These are phyloP conservation scores for Pseudotriccus pelzelni DNA, from an alignment of 2,797 vertebrate genomes.

Conservation along the genomic window DNA sequence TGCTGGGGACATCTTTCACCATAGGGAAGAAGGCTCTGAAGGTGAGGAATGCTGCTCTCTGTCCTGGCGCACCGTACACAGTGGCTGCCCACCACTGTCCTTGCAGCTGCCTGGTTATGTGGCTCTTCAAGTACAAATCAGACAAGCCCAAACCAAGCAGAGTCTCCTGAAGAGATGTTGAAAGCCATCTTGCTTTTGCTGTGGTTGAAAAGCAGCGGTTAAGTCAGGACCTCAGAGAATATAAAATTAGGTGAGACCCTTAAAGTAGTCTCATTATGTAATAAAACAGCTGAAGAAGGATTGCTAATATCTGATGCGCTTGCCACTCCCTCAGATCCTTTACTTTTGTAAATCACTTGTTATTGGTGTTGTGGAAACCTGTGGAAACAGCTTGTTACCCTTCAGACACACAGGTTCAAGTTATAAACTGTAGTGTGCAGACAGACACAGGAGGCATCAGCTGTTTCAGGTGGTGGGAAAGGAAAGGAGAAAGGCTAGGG, in stretches of 20 bases:
- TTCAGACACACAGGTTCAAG: not conserved
- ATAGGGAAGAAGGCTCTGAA: constrained; percentile 91
- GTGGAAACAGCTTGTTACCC: not conserved
- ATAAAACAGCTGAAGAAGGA: not conserved
- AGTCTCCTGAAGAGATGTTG: not conserved
- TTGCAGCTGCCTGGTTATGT: not conserved
- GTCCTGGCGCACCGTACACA: constrained; percentile 77
- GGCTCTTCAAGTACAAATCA: not conserved
- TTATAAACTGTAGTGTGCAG: not conserved
- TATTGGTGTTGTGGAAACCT: not conserved
- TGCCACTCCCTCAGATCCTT: not conserved
- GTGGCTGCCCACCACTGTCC: constrained; percentile 67
- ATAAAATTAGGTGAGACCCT: not conserved
- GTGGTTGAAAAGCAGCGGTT: not conserved
- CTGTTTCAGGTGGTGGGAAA: not conserved
- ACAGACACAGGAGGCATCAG: not conserved
- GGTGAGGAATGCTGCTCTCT: constrained; percentile 81
- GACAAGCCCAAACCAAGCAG: not conserved
- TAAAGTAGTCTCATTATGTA: not conserved
- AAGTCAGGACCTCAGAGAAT: not conserved
- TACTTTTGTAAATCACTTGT: not conserved
- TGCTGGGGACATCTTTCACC: constrained; percentile 89
- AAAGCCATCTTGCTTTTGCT: not conserved
- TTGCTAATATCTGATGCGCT: not conserved
- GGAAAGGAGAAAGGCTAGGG: not conserved